Conservation (phyloP, 2,113 vertebrate species). For the Rhinopomastus cyanomelas region DNA sequence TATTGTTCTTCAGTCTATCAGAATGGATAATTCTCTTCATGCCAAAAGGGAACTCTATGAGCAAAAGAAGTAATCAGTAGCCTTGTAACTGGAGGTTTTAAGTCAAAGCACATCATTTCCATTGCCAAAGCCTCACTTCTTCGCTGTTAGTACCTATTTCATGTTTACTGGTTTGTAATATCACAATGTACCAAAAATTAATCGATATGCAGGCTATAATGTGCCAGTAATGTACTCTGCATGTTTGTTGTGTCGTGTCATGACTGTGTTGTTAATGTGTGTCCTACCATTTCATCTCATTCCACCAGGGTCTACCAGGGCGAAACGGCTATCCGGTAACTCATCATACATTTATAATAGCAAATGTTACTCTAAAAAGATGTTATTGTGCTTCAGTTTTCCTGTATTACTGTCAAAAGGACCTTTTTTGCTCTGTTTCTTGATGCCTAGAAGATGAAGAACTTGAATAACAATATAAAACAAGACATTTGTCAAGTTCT, state of each 20-base stretch:
- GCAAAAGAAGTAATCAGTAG: neutral
- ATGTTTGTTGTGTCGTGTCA: constrained; percentile 50
- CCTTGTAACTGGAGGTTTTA: neutral
- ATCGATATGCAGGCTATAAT: neutral
- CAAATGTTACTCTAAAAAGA: neutral
- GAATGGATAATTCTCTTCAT: neutral
- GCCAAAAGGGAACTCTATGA: neutral
- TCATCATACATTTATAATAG: constrained; percentile 39
- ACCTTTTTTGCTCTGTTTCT: neutral
- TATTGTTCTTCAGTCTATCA: neutral
- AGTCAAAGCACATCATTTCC: neutral
- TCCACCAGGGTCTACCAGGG: constrained; percentile 70
- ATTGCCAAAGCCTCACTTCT: neutral
- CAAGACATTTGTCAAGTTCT: neutral
- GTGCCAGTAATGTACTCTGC: constrained; percentile 16
- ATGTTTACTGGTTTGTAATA: neutral
- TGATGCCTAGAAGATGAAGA: neutral
- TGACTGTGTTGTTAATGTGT: constrained; percentile 57
- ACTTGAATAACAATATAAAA: neutral
- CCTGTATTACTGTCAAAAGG: neutral
- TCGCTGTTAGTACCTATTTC: neutral
- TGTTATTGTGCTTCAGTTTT: neutral
- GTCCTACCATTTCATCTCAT: constrained; percentile 70
- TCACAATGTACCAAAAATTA: neutral
- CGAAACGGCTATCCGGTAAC: constrained; percentile 71